phyloP scores from a whole-genome alignment of 2,797 vertebrate species.

The Denticeps clupeoides region DNA sequence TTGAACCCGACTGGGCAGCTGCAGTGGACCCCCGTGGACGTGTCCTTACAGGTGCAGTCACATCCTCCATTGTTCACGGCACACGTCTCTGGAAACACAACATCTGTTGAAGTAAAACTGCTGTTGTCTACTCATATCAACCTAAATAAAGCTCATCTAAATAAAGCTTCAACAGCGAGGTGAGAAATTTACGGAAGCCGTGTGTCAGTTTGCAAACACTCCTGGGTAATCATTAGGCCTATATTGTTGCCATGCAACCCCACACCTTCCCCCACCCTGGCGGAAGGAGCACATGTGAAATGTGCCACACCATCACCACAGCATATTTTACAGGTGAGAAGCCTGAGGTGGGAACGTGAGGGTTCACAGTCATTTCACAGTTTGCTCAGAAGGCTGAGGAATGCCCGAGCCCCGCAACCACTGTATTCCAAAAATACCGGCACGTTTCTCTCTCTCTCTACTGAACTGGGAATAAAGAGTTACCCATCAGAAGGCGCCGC shows the following conservation, averaged over 20 bases:
- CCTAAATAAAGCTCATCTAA: too few species aligned
- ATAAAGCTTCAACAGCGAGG: background rate
- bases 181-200: background rate
- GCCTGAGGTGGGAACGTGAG: slow-evolving; percentile 35
- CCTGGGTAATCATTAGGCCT: background rate
- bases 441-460: slow-evolving; percentile 1
- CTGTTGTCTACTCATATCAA: background rate
- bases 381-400: slow-evolving; percentile 61
- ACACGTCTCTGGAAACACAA: slow-evolving; percentile 77
- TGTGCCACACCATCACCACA: slow-evolving; percentile 59
- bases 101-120: background rate
- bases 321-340: slow-evolving; percentile 47
- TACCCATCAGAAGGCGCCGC: slow-evolving; percentile 93
- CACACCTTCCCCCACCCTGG: slow-evolving; percentile 27
- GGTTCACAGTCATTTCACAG: slow-evolving; percentile 61
- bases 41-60: slow-evolving; percentile 94
- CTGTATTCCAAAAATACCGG: too few species aligned
- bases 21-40: slow-evolving; percentile 94
- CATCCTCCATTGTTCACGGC: slow-evolving; percentile 95
- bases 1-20: slow-evolving; percentile 92
- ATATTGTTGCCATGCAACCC: slow-evolving; percentile 2
- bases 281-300: slow-evolving; percentile 54
- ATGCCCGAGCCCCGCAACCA: too few species aligned
- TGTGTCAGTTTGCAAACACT: too few species aligned
- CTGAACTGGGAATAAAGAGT: slow-evolving; percentile 22